Evolutionary conservation across 2,113 vertebrate species (phyloP).

Genomic region (Thymallus thymallus): DNA sequence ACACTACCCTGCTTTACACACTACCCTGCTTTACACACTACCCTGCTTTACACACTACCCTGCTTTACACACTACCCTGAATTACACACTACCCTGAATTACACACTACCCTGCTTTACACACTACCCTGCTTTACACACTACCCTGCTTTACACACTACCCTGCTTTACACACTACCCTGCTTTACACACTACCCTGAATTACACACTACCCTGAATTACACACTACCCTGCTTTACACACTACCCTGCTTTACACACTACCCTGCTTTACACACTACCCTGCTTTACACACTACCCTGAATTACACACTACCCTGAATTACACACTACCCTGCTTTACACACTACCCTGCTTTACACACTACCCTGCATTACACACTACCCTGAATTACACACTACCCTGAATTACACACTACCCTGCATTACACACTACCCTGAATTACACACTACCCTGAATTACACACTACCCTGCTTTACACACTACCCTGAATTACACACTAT

Average conservation of each 20-base stretch:
- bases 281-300: slow-evolving; percentile 56
- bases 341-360: slow-evolving; percentile 56
- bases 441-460: too few relatives aligned
- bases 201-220: too few relatives aligned
- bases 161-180: slow-evolving; percentile 54
- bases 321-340: slow-evolving; percentile 54
- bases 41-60: slow-evolving; percentile 54
- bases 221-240: slow-evolving; percentile 54
- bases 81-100: too few relatives aligned
- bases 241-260: slow-evolving; percentile 55
- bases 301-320: too few relatives aligned
- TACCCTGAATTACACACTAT: too few relatives aligned
- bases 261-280: slow-evolving; percentile 55
- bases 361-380: slow-evolving; percentile 55
- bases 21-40: slow-evolving; percentile 55
- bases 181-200: slow-evolving; percentile 56
- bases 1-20: slow-evolving; percentile 56
- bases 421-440: slow-evolving; percentile 57
- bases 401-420: slow-evolving; percentile 50
- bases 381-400: slow-evolving; percentile 58
- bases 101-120: slow-evolving; percentile 55
- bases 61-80: slow-evolving; percentile 56
- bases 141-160: slow-evolving; percentile 55
- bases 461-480: slow-evolving; percentile 56
- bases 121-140: slow-evolving; percentile 55